Base-by-base conservation (phyloP, 2,888 invertebrate species). In the Lapara coniferarum region DNA sequence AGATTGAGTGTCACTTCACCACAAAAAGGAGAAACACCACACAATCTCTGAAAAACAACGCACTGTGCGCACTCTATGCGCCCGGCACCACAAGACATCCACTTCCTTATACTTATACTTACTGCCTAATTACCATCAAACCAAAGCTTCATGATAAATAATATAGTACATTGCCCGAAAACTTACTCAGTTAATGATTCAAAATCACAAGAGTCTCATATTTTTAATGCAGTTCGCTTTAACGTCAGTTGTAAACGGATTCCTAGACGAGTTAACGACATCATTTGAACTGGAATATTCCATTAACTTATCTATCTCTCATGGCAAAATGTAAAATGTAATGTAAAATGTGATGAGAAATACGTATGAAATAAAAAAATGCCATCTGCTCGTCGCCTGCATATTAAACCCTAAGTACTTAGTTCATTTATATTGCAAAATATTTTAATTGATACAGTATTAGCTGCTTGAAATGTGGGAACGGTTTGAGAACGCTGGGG, bases 361-460 rank as follows among this genome's bases (percentile, higher is more conserved):
- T 71, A 71, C 46, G 66, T 71, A 71, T 75, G 70, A 68, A 10
- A 63, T 49, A 49, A 63, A 68, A 72, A 71, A 73, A 73, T 63
- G 19, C 19, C 49, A 49, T 19, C 63, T 13, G 63, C 63, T 16
- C 49, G 19, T 63, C 16, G 63, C 12, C 13, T 13, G 49, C 63
- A 49, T 63, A 59, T 49, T 63, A 49, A 63, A 12, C 49, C 19
- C 19, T 63, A 63, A 49, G 49, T 37, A 57, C 57, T 13, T 2
- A 13, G 7, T 37, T 37, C 57, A 57, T 57, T 57, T 19, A 57
- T 57, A 30, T 2, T 10, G 57, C 19, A 14, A 57, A 57, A 57
- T 57, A 57, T 57, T 57, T 57, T 57, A 57, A 57, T 57, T 13
- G 57, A 37, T 19, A 10, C 4, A 30, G 5, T 30, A 30, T 14